Percentiles rank a stretch among this genome's conserved stretches.
Conservation (phyloP, 2,797 vertebrate species). For the Cossypha caffra region DNA sequence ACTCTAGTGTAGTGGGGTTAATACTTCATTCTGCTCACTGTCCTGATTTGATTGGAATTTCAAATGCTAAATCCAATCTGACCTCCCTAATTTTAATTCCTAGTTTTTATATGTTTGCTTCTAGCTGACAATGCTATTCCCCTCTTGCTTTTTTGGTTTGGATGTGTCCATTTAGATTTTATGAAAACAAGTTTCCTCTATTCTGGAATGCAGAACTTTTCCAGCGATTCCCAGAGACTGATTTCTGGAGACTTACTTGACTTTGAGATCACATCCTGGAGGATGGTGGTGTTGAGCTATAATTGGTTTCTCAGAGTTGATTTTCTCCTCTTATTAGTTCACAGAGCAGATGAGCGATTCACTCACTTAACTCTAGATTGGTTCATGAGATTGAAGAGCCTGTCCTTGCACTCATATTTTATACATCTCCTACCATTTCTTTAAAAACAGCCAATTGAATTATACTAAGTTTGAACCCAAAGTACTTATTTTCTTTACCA, state of each 20-base stretch:
- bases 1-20: neutral
- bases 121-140: neutral
- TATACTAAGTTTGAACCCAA: neutral
- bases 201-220: neutral
- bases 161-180: neutral
- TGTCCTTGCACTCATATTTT: constrained; percentile 16
- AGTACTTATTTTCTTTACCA: neutral
- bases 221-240: neutral
- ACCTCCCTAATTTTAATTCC: neutral
- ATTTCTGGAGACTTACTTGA: neutral
- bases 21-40: neutral
- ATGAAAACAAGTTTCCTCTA: neutral
- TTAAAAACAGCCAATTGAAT: neutral
- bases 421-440: neutral
- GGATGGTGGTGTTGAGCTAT: neutral
- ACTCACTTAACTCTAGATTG: constrained; percentile 48
- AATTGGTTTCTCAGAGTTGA: constrained; percentile 52
- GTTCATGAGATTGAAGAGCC: constrained; percentile 34
- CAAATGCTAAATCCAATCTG: neutral
- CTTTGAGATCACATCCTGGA: neutral
- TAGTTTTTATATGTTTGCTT: neutral
- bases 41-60: neutral
- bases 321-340: constrained; percentile 48
- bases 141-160: neutral
- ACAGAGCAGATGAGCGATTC: neutral